These are phyloP conservation scores for Kradibia gibbosae DNA, from an alignment of 1,140 invertebrate genomes.

Conservation along the genomic window DNA sequence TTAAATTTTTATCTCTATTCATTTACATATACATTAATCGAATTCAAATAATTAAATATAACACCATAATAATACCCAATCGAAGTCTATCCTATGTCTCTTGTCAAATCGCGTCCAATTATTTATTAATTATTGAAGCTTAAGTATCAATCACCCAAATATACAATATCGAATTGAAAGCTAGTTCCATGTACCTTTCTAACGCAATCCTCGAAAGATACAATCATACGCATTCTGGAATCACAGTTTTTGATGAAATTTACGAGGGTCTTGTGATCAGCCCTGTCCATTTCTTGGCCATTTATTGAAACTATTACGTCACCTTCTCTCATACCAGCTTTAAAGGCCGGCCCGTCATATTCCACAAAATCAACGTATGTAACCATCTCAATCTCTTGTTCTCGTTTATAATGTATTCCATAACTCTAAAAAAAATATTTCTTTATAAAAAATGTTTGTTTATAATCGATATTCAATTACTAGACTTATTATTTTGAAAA, in stretches of 20 bases:
- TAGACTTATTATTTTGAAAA: too few species aligned
- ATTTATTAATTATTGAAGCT: too few species aligned
- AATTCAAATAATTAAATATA: too few species aligned
- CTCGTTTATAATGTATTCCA: conserved; percentile 94
- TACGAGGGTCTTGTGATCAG: conserved; percentile 92
- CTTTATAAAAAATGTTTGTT: too few species aligned
- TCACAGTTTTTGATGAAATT: conserved; percentile 93
- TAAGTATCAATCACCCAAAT: too few species aligned
- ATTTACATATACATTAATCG: too few species aligned
- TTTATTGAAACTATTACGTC: conserved; percentile 97
- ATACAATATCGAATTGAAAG: too few species aligned
- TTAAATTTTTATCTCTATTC: too few species aligned
- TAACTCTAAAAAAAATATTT: conserved; percentile 82
- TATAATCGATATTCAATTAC: too few species aligned
- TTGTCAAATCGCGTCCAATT: too few species aligned
- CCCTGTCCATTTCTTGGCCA: conserved; percentile 91
- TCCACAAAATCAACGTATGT: conserved; percentile 98
- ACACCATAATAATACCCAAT: too few species aligned
- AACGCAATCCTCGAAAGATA: conserved; percentile 95
- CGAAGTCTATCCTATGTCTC: too few species aligned
- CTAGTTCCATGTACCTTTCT: conserved; percentile 87
- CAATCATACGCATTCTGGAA: conserved; percentile 92
- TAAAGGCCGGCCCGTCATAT: conserved; percentile 89
- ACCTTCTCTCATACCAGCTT: conserved; percentile 93
- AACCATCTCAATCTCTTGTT: conserved; percentile 92